A percentile compares a stretch with the other conserved stretches of the same genome.
These are phyloP conservation scores for Paedocypris micromegethes DNA, from an alignment of 2,797 vertebrate genomes.

Conservation along the genomic window DNA sequence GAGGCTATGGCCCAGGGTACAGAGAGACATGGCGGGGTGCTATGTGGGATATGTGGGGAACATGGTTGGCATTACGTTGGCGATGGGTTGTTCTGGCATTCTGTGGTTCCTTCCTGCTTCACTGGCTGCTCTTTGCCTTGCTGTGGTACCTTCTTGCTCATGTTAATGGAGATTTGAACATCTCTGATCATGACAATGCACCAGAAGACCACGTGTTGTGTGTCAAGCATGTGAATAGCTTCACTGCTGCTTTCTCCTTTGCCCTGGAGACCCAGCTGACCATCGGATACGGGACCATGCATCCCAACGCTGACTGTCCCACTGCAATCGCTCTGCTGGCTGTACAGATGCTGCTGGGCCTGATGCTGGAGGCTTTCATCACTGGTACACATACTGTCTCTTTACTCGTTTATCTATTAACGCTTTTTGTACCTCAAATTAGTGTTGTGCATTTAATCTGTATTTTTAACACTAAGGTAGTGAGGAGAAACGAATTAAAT, in stretches of 20 bases:
- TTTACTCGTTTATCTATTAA: too few species aligned
- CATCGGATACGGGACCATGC: constrained; percentile 98
- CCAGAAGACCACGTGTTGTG: constrained; percentile 91
- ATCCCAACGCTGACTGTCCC: constrained; percentile 92
- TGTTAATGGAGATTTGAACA: constrained; percentile 87
- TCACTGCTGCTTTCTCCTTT: constrained; percentile 95
- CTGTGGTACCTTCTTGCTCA: constrained; percentile 95
- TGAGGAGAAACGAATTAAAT: too few species aligned
- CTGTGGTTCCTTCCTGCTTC: constrained; percentile 84
- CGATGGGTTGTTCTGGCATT: constrained; percentile 94
- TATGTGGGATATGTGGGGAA: constrained; percentile 87
- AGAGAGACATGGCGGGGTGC: constrained; percentile 73
- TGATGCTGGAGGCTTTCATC: constrained; percentile 97
- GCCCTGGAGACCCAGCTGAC: constrained; percentile 97
- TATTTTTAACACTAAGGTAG: too few species aligned
- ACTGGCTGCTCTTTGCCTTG: constrained; percentile 94
- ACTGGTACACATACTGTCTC: constrained; percentile 75
- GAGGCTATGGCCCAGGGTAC: constrained; percentile 51
- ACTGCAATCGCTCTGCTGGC: constrained; percentile 90
- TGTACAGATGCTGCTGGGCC: constrained; percentile 94
- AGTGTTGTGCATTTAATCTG: too few species aligned
- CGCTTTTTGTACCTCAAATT: too few species aligned
- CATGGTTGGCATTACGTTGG: constrained; percentile 91
- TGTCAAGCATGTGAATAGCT: constrained; percentile 92
- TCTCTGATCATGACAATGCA: constrained; percentile 79